These are phyloP conservation scores for Dugesia japonica DNA, from an alignment of 2,888 invertebrate genomes.

Conservation along the genomic window DNA sequence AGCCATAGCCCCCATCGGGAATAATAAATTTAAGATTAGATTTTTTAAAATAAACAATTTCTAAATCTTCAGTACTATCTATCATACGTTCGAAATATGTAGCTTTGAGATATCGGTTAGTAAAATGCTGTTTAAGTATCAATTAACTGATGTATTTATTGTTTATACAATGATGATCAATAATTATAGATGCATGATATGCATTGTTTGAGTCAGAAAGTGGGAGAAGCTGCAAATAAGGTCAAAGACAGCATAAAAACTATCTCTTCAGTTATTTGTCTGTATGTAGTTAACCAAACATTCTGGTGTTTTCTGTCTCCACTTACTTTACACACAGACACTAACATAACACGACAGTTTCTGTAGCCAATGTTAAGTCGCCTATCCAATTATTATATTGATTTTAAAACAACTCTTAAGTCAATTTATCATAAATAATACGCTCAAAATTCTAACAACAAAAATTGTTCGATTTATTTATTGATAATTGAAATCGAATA, in stretches of 20 bases:
- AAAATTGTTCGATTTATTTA: too few species aligned
- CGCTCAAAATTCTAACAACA: too few species aligned
- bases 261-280: neutral
- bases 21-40: neutral
- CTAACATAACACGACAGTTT: neutral
- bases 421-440: neutral
- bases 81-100: neutral
- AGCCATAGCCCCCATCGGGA: slow-evolving; percentile 3
- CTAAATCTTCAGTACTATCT: slow-evolving; percentile 12
- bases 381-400: neutral
- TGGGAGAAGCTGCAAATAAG: slow-evolving; percentile 11
- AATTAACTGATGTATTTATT: neutral
- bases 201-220: slow-evolving; percentile 16
- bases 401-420: neutral
- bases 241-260: neutral
- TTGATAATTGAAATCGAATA: too few species aligned
- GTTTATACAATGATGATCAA: slow-evolving; percentile 11
- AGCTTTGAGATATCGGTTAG: neutral
- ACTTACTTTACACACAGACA: neutral
- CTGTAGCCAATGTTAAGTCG: neutral
- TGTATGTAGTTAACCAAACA: neutral
- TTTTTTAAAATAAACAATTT: neutral
- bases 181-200: neutral
- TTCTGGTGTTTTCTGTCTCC: neutral
- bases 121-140: neutral